Percentiles rank a stretch among this genome's conserved stretches.
Conservation (phyloP, 2,113 vertebrate genomes). For the Engraulis encrasicolus region DNA sequence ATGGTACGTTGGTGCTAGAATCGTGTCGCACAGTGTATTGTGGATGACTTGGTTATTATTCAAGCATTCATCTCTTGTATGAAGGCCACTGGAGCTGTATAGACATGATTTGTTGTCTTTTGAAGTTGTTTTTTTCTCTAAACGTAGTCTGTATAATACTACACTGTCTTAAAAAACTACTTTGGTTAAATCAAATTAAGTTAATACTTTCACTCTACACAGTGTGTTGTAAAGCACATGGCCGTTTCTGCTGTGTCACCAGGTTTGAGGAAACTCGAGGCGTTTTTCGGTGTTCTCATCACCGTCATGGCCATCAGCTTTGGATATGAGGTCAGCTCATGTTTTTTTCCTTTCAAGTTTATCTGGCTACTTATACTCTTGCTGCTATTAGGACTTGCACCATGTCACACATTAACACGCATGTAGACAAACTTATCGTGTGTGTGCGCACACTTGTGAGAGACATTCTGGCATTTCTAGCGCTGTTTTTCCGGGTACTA, state of each 20-base stretch:
- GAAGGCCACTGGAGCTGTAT: background rate
- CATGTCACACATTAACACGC: background rate
- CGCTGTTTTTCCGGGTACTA: background rate
- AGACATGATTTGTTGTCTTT: background rate
- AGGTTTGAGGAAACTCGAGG: constrained; percentile 94
- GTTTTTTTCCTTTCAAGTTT: background rate
- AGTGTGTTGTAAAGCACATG: background rate
- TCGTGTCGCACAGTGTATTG: background rate
- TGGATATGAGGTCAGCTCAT: constrained; percentile 86
- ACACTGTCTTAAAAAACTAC: no score
- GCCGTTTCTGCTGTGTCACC: constrained; percentile 6
- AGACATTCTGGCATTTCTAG: background rate
- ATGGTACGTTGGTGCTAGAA: constrained; percentile 74
- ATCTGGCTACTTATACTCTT: background rate
- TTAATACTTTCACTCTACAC: no score
- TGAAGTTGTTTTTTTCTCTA: no score
- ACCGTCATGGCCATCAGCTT: constrained; percentile 94
- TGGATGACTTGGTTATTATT: background rate
- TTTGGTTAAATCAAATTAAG: no score
- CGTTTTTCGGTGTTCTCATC: constrained; percentile 93
- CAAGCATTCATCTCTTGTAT: no score
- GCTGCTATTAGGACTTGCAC: background rate
- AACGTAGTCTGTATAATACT: no score
- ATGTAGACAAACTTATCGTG: background rate
- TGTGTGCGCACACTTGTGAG: no score